phyloP scores from a whole-genome alignment of 1,140 invertebrate species.

The Zaprionus africanus region DNA sequence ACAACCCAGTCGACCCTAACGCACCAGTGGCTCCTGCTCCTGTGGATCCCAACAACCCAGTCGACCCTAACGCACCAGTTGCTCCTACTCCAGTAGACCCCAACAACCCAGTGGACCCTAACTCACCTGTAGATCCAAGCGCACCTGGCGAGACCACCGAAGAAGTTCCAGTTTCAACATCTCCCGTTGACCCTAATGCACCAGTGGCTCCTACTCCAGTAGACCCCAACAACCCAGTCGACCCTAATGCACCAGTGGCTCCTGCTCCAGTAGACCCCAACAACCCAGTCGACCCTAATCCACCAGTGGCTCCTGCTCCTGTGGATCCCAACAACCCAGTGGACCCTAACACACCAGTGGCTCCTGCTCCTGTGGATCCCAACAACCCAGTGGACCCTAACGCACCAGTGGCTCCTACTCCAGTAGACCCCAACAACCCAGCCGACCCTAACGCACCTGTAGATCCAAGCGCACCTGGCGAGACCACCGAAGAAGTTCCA shows the following conservation, averaged over 20 bases:
- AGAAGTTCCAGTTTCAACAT: no score
- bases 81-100: not conserved
- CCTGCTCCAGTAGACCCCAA: no score
- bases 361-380: not conserved
- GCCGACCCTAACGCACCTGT: slow-evolving; percentile 27
- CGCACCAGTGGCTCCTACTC: slow-evolving; percentile 4
- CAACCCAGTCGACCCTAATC: no score
- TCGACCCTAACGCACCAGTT: not conserved
- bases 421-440: slow-evolving; percentile 34
- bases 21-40: not conserved
- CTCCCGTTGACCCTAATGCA: not conserved
- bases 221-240: not conserved
- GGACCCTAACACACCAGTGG: not conserved
- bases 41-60: not conserved
- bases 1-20: not conserved
- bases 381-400: slow-evolving; percentile 20
- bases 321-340: not conserved
- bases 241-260: no score
- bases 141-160: no score
- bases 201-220: not conserved
- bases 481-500: no score
- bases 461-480: no score
- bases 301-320: not conserved
- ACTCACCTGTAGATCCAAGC: not conserved
- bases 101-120: not conserved